Conservation (phyloP, 1,140 invertebrate genomes). For the Zaprionus ghesquierei region DNA sequence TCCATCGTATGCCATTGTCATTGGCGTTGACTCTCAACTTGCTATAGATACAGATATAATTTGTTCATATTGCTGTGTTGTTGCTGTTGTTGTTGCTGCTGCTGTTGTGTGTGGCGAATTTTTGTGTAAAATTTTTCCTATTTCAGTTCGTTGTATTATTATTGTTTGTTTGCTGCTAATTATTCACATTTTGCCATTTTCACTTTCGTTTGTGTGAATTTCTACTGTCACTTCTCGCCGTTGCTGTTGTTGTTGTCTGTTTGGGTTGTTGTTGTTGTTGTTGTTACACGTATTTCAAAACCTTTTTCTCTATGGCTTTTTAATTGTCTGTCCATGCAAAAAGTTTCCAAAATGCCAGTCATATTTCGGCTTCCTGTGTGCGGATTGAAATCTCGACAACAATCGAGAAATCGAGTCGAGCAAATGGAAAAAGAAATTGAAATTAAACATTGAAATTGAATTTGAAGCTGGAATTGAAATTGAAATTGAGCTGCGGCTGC, state of each 20-base stretch:
- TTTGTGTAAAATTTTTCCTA: slow-evolving; percentile 69
- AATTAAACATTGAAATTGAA: slow-evolving; percentile 38
- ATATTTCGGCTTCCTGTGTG: slow-evolving; percentile 70
- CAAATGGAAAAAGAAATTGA: slow-evolving; percentile 32
- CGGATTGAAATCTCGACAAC: slow-evolving; percentile 50
- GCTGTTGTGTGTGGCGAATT: slow-evolving; percentile 56
- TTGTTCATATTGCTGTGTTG: slow-evolving; percentile 32
- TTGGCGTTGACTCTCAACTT: slow-evolving; percentile 53
- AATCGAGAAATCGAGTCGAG: slow-evolving; percentile 62
- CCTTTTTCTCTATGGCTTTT: slow-evolving; percentile 38
- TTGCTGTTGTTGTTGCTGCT: slow-evolving; percentile 10
- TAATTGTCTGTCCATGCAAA: slow-evolving; percentile 70
- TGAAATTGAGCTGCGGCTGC: slow-evolving; percentile 16
- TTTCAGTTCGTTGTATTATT: slow-evolving; percentile 69
- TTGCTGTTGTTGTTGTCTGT: slow-evolving; percentile 44
- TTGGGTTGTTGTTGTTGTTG: slow-evolving; percentile 57
- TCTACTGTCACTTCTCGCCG: slow-evolving; percentile 67
- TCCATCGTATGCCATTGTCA: slow-evolving; percentile 59
- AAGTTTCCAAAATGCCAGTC: slow-evolving; percentile 76
- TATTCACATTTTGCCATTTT: slow-evolving; percentile 79
- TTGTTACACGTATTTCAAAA: slow-evolving; percentile 75
- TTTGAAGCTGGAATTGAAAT: neutral
- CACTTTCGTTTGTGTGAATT: slow-evolving; percentile 78
- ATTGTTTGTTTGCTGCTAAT: slow-evolving; percentile 73
- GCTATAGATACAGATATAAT: slow-evolving; percentile 48